These are phyloP conservation scores for Columbina picui DNA, from an alignment of 2,113 vertebrate species.

Conservation along the genomic window DNA sequence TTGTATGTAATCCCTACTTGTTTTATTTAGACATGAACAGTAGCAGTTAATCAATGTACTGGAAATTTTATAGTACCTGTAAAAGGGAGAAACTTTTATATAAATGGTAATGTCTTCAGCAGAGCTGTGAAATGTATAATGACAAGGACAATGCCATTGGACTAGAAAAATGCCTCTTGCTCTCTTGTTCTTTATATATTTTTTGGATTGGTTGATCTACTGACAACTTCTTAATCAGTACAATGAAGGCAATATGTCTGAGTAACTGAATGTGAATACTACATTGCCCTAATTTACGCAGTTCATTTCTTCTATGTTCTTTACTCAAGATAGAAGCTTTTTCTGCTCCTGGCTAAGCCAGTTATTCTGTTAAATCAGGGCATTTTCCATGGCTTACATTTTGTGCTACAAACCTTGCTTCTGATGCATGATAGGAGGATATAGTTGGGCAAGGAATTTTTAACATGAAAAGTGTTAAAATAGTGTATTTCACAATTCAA, in stretches of 20 bases:
- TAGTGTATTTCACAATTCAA: neutral
- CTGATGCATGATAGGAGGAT: neutral
- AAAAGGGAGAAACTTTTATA: neutral
- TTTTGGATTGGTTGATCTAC: neutral
- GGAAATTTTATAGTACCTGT: neutral
- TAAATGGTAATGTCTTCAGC: neutral
- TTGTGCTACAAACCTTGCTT: neutral
- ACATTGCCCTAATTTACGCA: neutral
- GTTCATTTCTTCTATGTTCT: neutral
- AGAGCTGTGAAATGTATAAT: neutral
- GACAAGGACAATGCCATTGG: neutral
- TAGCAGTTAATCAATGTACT: neutral
- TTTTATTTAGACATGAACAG: neutral
- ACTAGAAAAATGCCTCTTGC: neutral
- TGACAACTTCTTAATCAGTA: neutral
- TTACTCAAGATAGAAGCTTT: neutral
- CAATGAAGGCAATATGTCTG: neutral
- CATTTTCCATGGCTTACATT: neutral
- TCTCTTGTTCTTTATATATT: neutral
- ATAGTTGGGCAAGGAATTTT: neutral
- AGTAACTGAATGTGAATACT: neutral
- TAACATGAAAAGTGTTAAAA: neutral
- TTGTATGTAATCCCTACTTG: neutral
- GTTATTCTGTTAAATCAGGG: neutral
- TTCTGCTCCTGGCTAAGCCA: neutral